Percentiles rank a stretch among this genome's conserved stretches.
Conservation (phyloP, 2,888 invertebrate genomes). For the Platycheirus albimanus region DNA sequence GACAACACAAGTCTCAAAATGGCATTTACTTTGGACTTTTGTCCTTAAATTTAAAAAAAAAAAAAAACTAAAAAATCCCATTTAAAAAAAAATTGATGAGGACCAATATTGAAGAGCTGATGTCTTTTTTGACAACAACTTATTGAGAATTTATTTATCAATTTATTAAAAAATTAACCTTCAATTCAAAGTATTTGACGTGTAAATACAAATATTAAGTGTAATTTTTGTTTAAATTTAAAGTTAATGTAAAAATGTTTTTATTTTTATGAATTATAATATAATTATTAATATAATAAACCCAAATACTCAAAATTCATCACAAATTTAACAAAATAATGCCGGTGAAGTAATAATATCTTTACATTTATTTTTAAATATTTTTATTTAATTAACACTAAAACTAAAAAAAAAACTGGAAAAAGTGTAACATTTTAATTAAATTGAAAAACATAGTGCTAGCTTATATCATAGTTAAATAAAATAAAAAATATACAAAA, state of each 20-base stretch:
- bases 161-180: neutral
- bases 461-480: constrained; percentile 12
- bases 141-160: neutral
- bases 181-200: neutral
- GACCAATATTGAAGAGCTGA: constrained; percentile 58
- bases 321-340: constrained; percentile 63
- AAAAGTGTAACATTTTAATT: constrained; percentile 20
- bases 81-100: constrained; percentile 25
- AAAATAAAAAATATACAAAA: constrained; percentile 47
- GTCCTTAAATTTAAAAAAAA: constrained; percentile 47
- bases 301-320: constrained; percentile 71
- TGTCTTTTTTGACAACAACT: constrained; percentile 56
- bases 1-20: constrained; percentile 69
- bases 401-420: neutral
- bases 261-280: constrained; percentile 16
- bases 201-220: constrained; percentile 39
- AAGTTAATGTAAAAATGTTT: constrained; percentile 41
- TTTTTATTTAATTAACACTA: constrained; percentile 35
- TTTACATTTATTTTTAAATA: constrained; percentile 29
- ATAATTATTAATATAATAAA: constrained; percentile 14
- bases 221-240: constrained; percentile 19
- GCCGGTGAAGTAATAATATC: constrained; percentile 57
- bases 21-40: constrained; percentile 72
- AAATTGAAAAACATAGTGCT: constrained; percentile 4
- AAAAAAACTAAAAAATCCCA: constrained; percentile 19